Conservation (phyloP, 1,140 invertebrate species). For the Rhyzopertha dominica region DNA sequence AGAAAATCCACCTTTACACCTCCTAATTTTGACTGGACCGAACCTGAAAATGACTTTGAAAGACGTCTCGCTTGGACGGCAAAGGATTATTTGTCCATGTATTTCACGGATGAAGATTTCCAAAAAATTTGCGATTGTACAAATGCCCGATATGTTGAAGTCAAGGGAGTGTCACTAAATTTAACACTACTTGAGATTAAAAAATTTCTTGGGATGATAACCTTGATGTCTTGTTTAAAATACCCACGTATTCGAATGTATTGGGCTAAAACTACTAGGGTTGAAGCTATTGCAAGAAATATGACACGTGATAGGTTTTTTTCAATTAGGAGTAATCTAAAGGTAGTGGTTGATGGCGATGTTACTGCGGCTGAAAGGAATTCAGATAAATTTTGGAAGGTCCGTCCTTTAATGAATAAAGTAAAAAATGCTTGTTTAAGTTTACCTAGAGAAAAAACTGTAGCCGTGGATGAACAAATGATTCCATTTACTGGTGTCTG, state of each 20-base stretch:
- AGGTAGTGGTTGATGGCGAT: constrained; percentile 16
- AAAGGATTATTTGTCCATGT: constrained; percentile 13
- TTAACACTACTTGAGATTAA: constrained; percentile 16
- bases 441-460: constrained; percentile 8
- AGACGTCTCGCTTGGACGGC: constrained; percentile 8
- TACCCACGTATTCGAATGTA: constrained; percentile 22
- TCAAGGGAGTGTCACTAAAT: constrained; percentile 17
- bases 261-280: too few species aligned
- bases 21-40: constrained; percentile 10
- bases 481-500: constrained; percentile 15
- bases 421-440: constrained; percentile 11
- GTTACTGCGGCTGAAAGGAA: too few species aligned
- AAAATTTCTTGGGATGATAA: constrained; percentile 18
- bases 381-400: constrained; percentile 10
- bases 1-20: constrained; percentile 2
- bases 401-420: constrained; percentile 10
- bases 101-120: too few species aligned
- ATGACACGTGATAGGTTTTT: constrained; percentile 21
- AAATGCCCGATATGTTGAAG: constrained; percentile 18
- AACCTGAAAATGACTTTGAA: constrained; percentile 6
- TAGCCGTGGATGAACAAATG: constrained; percentile 15
- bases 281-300: too few species aligned
- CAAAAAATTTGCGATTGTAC: constrained; percentile 19
- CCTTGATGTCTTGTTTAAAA: constrained; percentile 24
- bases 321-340: constrained; percentile 15